A percentile compares a stretch with the other conserved stretches of the same genome.
phyloP scores from a whole-genome alignment of 2,113 vertebrate species.

The Pyrgilauda ruficollis region DNA sequence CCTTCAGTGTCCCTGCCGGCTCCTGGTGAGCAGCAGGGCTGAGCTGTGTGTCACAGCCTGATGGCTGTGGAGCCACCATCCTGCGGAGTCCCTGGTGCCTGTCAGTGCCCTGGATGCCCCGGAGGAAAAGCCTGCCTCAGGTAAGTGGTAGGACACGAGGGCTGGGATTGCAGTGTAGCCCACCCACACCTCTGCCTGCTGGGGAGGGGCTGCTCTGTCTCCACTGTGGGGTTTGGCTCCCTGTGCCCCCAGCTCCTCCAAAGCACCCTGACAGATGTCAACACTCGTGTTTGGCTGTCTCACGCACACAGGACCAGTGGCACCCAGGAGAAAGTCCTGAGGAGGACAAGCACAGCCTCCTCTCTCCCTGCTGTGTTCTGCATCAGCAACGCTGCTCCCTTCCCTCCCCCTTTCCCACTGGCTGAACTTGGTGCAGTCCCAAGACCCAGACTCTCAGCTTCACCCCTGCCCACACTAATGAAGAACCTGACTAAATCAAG shows the following conservation, averaged over 20 bases:
- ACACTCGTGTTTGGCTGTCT: rapidly evolving
- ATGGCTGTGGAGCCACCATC: rapidly evolving
- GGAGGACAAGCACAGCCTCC: not conserved
- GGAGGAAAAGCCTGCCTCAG: not conserved
- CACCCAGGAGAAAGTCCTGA: not conserved
- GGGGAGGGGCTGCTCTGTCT: not conserved
- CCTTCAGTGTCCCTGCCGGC: not conserved
- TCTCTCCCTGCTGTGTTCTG: not conserved
- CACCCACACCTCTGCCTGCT: not conserved
- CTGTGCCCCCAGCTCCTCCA: not conserved
- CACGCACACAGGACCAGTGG: not conserved
- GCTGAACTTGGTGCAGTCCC: not conserved
- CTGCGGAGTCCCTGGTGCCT: not conserved
- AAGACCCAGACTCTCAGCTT: not conserved
- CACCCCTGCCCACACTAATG: not conserved
- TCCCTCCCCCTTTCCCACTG: not conserved
- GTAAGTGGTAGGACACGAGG: rapidly evolving
- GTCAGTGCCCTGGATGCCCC: not conserved
- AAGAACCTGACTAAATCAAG: not conserved
- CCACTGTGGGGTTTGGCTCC: not conserved
- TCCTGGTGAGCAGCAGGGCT: not conserved
- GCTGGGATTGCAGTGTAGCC: rapidly evolving
- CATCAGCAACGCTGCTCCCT: not conserved
- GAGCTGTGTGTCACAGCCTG: not conserved
- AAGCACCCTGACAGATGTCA: not conserved